Evolutionary conservation across 2,113 vertebrate species (phyloP).

Genomic region (Sinocyclocheilus grahami): DNA sequence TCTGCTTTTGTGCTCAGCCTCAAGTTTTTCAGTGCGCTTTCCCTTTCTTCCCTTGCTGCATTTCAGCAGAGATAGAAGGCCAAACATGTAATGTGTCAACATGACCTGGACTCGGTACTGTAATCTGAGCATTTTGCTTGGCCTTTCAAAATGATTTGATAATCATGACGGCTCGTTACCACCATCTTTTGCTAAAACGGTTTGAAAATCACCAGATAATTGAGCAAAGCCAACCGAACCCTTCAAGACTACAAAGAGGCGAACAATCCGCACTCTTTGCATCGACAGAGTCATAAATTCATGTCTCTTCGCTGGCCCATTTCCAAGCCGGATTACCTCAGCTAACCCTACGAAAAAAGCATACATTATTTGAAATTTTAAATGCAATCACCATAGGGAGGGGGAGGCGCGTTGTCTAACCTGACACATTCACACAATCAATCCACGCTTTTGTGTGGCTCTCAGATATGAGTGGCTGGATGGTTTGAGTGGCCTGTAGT

Average conservation of each 20-base stretch:
- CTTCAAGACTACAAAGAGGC: slow-evolving; percentile 15
- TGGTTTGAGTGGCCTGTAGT: slow-evolving; percentile 30
- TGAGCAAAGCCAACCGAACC: slow-evolving; percentile 9
- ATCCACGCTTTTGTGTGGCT: slow-evolving; percentile 5
- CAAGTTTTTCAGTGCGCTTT: slow-evolving; percentile 5
- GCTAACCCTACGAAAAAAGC: neutral
- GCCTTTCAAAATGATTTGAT: slow-evolving; percentile 54
- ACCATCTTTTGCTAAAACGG: slow-evolving; percentile 30
- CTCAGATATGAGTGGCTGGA: neutral
- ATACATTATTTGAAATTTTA: slow-evolving; percentile 42
- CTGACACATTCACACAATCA: slow-evolving; percentile 26
- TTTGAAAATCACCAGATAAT: slow-evolving; percentile 17
- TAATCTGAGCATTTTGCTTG: slow-evolving; percentile 45
- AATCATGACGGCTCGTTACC: slow-evolving; percentile 24
- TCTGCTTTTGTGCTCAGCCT: slow-evolving; percentile 46
- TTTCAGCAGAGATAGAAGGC: slow-evolving; percentile 53
- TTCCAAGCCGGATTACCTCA: slow-evolving; percentile 26
- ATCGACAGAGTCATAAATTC: slow-evolving; percentile 4
- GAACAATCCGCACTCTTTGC: slow-evolving; percentile 20
- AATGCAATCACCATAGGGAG: slow-evolving; percentile 22
- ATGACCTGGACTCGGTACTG: slow-evolving; percentile 55
- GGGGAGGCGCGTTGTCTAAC: slow-evolving; percentile 33
- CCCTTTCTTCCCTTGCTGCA: slow-evolving; percentile 14
- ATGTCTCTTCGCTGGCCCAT: neutral
- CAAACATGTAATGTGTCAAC: slow-evolving; percentile 58